These are phyloP conservation scores for Metallyticus violacea DNA, from an alignment of 2,888 invertebrate species.

Conservation along the genomic window DNA sequence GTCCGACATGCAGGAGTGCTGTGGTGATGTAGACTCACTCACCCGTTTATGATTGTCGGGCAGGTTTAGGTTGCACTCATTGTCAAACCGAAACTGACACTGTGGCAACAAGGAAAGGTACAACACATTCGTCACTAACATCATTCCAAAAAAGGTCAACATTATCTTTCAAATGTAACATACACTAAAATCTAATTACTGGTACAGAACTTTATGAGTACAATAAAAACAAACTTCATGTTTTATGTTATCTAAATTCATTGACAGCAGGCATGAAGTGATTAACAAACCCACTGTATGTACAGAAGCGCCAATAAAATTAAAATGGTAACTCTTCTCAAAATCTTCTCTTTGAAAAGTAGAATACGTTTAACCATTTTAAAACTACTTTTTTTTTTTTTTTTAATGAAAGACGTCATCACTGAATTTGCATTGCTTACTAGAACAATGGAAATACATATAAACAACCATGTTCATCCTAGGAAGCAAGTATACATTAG, in stretches of 20 bases:
- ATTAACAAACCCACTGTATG: too few relatives aligned
- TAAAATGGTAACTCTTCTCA: too few relatives aligned
- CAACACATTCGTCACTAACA: background rate
- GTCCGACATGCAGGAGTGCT: conserved; percentile 43
- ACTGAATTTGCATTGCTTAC: too few relatives aligned
- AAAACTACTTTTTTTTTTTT: too few relatives aligned
- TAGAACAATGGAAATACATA: too few relatives aligned
- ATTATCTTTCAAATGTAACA: background rate
- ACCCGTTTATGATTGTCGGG: conserved; percentile 99
- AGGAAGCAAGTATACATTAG: too few relatives aligned
- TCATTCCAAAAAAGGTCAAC: background rate
- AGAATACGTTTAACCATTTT: too few relatives aligned
- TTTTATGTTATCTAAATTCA: background rate
- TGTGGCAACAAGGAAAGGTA: conserved; percentile 49
- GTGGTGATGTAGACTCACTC: conserved; percentile 55
- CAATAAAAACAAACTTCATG: background rate
- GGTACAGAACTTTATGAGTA: background rate
- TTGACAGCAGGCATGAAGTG: background rate
- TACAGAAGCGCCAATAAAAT: too few relatives aligned
- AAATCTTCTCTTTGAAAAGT: too few relatives aligned
- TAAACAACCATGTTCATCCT: too few relatives aligned
- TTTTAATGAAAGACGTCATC: too few relatives aligned
- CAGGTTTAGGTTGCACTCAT: conserved; percentile 96
- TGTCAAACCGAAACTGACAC: conserved; percentile 99
- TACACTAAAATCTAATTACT: background rate